Conservation (phyloP, 1,140 invertebrate species). For the Drosophila mojavensis region DNA sequence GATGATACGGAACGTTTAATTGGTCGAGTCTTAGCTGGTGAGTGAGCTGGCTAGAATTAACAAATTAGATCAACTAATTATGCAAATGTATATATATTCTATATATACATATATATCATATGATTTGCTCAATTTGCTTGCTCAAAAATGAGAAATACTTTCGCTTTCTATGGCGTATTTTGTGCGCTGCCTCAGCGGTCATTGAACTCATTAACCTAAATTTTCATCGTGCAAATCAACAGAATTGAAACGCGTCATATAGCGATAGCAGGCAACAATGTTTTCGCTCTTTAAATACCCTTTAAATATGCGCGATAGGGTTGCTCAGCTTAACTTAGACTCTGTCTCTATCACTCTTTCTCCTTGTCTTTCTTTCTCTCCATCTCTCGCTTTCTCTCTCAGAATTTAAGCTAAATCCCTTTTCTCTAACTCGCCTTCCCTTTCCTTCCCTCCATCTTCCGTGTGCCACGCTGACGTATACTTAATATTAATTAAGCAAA, state of each 20-base stretch:
- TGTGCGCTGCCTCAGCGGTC: constrained; percentile 66
- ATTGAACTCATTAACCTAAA: constrained; percentile 79
- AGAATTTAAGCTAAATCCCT: no score
- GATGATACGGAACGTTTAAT: constrained; percentile 81
- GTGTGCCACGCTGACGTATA: constrained; percentile 23
- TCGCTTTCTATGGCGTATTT: constrained; percentile 62
- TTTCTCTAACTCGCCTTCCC: not conserved
- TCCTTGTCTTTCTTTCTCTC: no score
- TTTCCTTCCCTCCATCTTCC: not conserved
- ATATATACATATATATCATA: not conserved
- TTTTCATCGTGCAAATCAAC: constrained; percentile 61
- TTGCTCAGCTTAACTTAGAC: not conserved
- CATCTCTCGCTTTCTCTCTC: no score
- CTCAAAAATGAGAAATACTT: constrained; percentile 17
- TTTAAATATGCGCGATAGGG: not conserved
- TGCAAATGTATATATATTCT: no score
- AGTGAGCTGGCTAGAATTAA: constrained; percentile 36
- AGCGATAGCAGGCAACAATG: constrained; percentile 5
- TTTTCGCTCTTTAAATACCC: constrained; percentile 1
- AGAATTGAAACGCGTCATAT: constrained; percentile 19
- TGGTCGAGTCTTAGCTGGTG: constrained; percentile 77
- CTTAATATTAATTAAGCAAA: constrained; percentile 41
- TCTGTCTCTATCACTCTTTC: no score
- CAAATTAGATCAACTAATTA: no score
- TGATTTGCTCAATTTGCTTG: not conserved